Evolutionary conservation across 2,888 invertebrate species (phyloP).

Genomic region (Deilephila elpenor): DNA sequence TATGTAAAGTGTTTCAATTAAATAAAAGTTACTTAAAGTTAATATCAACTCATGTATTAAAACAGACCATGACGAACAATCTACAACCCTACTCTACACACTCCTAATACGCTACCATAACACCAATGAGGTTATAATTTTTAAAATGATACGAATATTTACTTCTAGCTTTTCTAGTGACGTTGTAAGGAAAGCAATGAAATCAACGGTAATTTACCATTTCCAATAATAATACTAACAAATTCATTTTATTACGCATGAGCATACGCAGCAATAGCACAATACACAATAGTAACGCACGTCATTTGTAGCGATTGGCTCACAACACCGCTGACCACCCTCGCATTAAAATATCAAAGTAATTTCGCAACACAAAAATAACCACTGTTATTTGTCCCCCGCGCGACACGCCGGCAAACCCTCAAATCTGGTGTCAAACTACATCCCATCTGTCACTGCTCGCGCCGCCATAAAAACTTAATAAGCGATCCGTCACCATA

Average conservation of each 20-base stretch:
- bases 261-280: background rate
- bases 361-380: slow-evolving; percentile 30
- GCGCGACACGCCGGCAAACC: slow-evolving; percentile 40
- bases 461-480: slow-evolving; percentile 79
- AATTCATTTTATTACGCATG: background rate
- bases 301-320: background rate
- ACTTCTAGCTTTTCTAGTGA: too few relatives aligned
- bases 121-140: too few relatives aligned
- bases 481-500: slow-evolving; percentile 85
- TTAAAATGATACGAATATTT: too few relatives aligned
- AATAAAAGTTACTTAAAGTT: too few relatives aligned
- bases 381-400: slow-evolving; percentile 22
- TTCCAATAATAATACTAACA: background rate
- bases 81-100: too few relatives aligned
- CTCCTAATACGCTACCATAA: too few relatives aligned
- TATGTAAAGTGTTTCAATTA: too few relatives aligned
- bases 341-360: slow-evolving; percentile 10
- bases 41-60: too few relatives aligned
- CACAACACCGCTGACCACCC: slow-evolving; percentile 21
- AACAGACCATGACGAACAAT: too few relatives aligned
- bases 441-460: slow-evolving; percentile 81
- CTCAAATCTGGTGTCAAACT: slow-evolving; percentile 82
- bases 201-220: background rate
- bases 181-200: background rate
- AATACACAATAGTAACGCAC: background rate